Base-by-base conservation (phyloP, 2,113 vertebrate species). In the Penelope pileata region DNA sequence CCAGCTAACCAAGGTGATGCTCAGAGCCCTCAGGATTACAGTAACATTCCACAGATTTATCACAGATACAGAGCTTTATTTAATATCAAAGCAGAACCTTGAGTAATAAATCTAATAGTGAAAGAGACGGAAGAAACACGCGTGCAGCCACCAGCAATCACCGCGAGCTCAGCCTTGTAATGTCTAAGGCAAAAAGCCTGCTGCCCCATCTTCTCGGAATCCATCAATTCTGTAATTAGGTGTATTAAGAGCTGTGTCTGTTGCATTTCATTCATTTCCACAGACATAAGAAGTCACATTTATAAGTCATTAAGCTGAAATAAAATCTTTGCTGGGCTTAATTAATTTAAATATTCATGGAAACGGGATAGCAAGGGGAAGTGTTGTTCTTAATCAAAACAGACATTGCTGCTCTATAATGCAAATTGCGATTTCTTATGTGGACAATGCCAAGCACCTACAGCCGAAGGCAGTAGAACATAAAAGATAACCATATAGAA, bases 291-390 rank as follows among this genome's bases (percentile, higher is more conserved):
- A 56, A 94, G 88, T 90, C 86, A 75, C 94, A 92, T 82, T 96
- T 95, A 82, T 91, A 97, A 97, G 86, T 95, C 97, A 97, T 98
- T 97, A 97, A 72, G 87, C 91, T 63, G 84, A 97, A 97, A 96
- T 95, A 96, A 96, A 96, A 95, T 96, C 96, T 91, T 96, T 86
- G 92, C 89, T 26, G 67, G 93, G 94, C 96, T 97, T 98, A 98
- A 98, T 98, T 97, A 97, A 96, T 95, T 97, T 97, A 97, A 97
- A 96, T 96, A 97, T 95, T 97, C 96, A 94, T 93, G 92, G 75
- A 66, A 92, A 89, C 76, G 76, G 81, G 86, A 93, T 59, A 70
- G 81, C 72, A 80, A 70, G 64, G 86, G 90, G 62, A 91, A 88
- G 86, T 59, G 84, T 86, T 97, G 83, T 60, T 96, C 88, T 97